Base-by-base conservation (phyloP, 2,113 vertebrate genomes). In the western clawed frog (Xenopus tropicalis) region DNA sequence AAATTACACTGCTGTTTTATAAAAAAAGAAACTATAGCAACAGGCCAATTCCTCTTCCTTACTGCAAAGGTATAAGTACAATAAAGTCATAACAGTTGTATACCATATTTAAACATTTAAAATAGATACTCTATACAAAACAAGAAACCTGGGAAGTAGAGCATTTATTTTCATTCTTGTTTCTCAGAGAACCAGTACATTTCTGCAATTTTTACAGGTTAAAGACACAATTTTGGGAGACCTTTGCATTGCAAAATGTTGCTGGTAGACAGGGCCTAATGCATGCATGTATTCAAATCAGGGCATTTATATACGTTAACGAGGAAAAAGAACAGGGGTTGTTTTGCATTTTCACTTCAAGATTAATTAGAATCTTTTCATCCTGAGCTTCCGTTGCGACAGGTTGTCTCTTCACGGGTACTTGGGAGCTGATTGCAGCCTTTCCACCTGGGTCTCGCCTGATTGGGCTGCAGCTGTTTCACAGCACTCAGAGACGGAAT, bases 391-490 rank as follows among this genome's bases (percentile, higher is more conserved):
- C 57, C 10, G 1, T 61, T 19, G 46, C 44, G 66, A 69, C 72
- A 75, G 66, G 66, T 75, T 75, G 72, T 75, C 72, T 69, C 72
- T 75, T 75, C 23, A 63, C 54, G 44, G 57, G 66, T 61, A 75
- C 72, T 75, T 75, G 66, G 65, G 56, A 75, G 64, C 43, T 75
- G 72, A 75, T 75, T 75, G 66, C 66, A 69, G 20, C 65, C 52
- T 69, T 75, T 75, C 62, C 72, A 75, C 72, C 72, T 75, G 72
- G 72, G 43, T 76, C 51, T 69, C 52, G 66, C n/a, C 66, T 76
- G 73, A 69, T 76, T 76, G 66, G 69, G 24, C 43, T 57, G 29
- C 73, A 76, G 44, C 73, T 76, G 73, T 44, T 69, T 48, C 29
- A 29, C 51, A 59, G 17, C 29, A 54, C 65, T 54, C 23, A 17